These are phyloP conservation scores for Rhamphomyia laevipes DNA, from an alignment of 2,888 invertebrate genomes.

Conservation along the genomic window DNA sequence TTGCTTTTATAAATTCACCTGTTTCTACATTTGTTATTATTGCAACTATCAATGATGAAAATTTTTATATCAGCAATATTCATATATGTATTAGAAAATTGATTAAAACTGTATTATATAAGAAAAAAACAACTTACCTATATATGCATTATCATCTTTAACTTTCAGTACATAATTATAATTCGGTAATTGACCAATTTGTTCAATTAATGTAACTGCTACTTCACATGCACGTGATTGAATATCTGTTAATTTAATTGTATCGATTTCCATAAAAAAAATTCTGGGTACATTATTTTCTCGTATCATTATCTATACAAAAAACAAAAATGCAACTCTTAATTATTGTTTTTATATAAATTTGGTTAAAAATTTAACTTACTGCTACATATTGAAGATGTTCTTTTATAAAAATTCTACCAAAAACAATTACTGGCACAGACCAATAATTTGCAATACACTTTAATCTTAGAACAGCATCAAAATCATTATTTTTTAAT, in stretches of 20 bases:
- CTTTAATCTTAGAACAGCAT: conserved; percentile 23
- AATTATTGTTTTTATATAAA: not conserved
- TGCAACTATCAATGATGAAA: conserved; percentile 19
- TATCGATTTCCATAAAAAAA: conserved; percentile 19
- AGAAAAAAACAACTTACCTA: conserved; percentile 17
- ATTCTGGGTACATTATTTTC: conserved; percentile 14
- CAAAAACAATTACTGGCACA: conserved; percentile 25
- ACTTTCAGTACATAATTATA: conserved; percentile 23
- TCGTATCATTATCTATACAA: conserved; percentile 16
- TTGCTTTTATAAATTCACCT: conserved; percentile 19
- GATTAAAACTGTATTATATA: not conserved
- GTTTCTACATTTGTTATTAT: conserved; percentile 16
- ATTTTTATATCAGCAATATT: not conserved
- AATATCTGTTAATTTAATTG: conserved; percentile 21
- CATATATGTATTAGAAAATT: not conserved
- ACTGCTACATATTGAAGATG: conserved; percentile 23
- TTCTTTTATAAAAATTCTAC: conserved; percentile 18
- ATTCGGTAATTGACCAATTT: conserved; percentile 22
- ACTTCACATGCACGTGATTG: conserved; percentile 27
- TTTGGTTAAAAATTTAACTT: conserved; percentile 2
- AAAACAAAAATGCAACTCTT: not conserved
- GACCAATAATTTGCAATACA: conserved; percentile 28
- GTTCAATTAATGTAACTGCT: conserved; percentile 21
- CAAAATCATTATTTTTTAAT: conserved; percentile 24
- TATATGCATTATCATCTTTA: conserved; percentile 20